Evolutionary conservation across 1,140 invertebrate genomes (phyloP).

Genomic region (Samia ricini): DNA sequence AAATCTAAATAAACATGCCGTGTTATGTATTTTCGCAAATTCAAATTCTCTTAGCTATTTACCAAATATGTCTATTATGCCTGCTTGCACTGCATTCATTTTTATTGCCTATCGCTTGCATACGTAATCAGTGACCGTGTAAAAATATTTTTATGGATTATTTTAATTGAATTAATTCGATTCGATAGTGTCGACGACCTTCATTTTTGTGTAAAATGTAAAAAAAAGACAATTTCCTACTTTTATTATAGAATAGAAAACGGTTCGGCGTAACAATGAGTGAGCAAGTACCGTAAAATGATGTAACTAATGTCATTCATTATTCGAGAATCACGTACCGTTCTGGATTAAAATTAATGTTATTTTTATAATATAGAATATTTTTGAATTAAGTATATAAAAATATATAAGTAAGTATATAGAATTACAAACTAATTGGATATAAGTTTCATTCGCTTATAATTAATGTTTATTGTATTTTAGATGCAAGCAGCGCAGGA

Average conservation of each 20-base stretch:
- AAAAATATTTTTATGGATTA: background rate
- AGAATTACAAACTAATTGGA: background rate
- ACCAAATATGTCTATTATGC: background rate
- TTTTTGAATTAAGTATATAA: background rate
- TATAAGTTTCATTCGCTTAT: too few relatives aligned
- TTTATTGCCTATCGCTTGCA: background rate
- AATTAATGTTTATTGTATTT: too few relatives aligned
- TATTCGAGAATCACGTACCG: background rate
- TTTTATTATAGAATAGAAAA: background rate
- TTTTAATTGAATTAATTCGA: background rate
- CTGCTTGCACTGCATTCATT: background rate
- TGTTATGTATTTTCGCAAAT: too few relatives aligned
- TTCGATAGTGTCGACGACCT: background rate
- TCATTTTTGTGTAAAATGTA: background rate
- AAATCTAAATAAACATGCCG: too few relatives aligned
- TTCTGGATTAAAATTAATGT: background rate
- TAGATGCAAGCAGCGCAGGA: too few relatives aligned
- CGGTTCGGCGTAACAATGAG: background rate
- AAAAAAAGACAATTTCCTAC: background rate
- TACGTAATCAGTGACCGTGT: background rate
- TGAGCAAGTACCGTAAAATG: background rate
- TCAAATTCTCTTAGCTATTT: too few relatives aligned
- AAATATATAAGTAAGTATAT: too few relatives aligned
- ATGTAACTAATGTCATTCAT: background rate
- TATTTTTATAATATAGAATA: background rate